These are phyloP conservation scores for Gouania willdenowi DNA, from an alignment of 2,797 vertebrate genomes.

Conservation along the genomic window DNA sequence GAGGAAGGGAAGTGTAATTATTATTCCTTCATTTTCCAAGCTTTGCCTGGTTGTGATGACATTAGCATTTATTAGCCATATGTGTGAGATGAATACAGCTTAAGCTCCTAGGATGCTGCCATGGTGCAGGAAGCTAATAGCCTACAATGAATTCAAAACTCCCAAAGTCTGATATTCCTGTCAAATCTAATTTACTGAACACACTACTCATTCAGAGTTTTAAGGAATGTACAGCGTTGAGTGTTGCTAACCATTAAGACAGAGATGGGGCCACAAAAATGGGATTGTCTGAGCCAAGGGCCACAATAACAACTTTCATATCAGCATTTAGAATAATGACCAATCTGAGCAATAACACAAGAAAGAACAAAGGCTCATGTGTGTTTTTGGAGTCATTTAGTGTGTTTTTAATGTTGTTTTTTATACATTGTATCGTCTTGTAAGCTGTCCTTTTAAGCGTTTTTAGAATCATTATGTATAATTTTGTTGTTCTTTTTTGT, in stretches of 20 bases:
- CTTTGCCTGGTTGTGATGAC: conserved; percentile 51
- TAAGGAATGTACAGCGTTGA: neutral
- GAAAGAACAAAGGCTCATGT: no score
- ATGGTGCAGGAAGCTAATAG: conserved; percentile 31
- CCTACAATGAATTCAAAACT: conserved; percentile 17
- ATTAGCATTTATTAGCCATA: conserved; percentile 58
- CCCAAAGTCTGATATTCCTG: conserved; percentile 15
- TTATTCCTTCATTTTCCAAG: conserved; percentile 59
- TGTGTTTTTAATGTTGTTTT: no score
- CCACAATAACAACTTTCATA: no score
- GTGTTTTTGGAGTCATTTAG: no score
- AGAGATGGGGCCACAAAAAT: no score
- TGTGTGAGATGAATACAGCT: conserved; percentile 45
- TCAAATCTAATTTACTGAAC: conserved; percentile 13
- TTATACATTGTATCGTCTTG: no score
- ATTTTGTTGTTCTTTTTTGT: no score
- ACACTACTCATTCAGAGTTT: conserved; percentile 10
- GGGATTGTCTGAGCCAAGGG: no score
- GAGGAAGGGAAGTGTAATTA: conserved; percentile 60
- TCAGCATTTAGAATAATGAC: no score
- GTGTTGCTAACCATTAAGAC: neutral
- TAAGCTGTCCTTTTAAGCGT: no score
- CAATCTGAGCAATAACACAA: no score
- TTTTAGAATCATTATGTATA: no score
- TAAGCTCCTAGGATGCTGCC: conserved; percentile 23